Evolutionary conservation across 2,113 vertebrate species (phyloP), one percentile per base, ranked within the genome.

Genomic region (Neogobius melanostomus): DNA sequence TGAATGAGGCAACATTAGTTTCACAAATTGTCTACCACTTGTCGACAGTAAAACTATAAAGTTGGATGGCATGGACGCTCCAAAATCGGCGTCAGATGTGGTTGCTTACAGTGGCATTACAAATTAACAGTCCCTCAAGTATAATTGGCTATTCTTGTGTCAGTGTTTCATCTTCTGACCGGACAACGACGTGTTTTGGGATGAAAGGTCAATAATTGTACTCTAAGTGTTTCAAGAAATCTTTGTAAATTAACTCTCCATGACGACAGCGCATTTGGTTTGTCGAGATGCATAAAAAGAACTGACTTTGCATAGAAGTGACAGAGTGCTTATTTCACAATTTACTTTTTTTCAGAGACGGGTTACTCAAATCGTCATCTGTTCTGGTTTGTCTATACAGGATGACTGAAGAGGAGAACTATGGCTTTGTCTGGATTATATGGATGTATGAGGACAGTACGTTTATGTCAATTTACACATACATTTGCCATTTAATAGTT

Each of bases 181-280:
- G 62, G 15, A 44, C 46, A 8, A 65, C 50, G 69, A 69, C 66
- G 44, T 68, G 21, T 44, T 44, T 63, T 66, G 66, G 66, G 46
- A 79, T 85, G 63, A 85, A 87, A 82, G 72, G 82, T 85, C 80
- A 72, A 85, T 66, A 78, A 45, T 36, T n/a, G 16, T 17, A 62
- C 60, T 62, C 52, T 61, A 69, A 75, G 69, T 67, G 53, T 72
- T 83, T 72, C 44, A 43, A 17, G 46, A 80, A 81, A 66, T 21
- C 63, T 49, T 51, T 62, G 68, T 62, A 67, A 72, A 75, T 79
- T n/a, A 66, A 71, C 76, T 17, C 60, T 28, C 44, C 15, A 44
- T 45, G 46, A 59, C 36, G 72, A 60, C 66, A 69, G 69, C 15
- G 45, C 51, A 65, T 78, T 8, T 57, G 11, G 54, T 57, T 57